These are phyloP conservation scores for Plectropomus leopardus DNA, from an alignment of 2,113 vertebrate species.

Conservation along the genomic window DNA sequence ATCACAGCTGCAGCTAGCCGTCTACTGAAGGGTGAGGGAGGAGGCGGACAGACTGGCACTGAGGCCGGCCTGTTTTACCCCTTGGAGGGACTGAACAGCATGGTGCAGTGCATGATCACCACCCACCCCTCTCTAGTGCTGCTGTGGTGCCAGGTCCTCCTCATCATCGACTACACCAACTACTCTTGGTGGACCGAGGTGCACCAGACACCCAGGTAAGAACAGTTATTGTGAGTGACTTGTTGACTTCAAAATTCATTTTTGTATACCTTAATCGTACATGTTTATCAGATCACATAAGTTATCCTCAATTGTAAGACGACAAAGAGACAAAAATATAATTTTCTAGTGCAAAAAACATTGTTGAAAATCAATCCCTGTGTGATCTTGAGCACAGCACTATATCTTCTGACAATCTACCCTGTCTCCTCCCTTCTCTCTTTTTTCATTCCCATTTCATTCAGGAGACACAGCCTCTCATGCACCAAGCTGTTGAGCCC, in stretches of 20 bases:
- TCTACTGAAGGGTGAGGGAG: conserved; percentile 89
- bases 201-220: conserved; percentile 94
- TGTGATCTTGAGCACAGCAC: neutral
- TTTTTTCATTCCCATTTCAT: no score
- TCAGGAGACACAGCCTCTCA: conserved; percentile 93
- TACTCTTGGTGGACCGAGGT: conserved; percentile 98
- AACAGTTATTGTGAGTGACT: neutral
- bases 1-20: conserved; percentile 94
- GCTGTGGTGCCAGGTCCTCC: conserved; percentile 98
- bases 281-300: neutral
- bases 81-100: conserved; percentile 89
- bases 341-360: neutral
- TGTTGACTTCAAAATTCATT: no score
- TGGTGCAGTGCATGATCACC: conserved; percentile 92
- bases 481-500: conserved; percentile 93
- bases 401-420: neutral
- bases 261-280: neutral
- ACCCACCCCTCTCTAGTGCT: conserved; percentile 97
- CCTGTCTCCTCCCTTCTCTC: neutral
- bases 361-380: neutral
- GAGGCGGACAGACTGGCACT: conserved; percentile 8
- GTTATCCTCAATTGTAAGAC: neutral
- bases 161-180: conserved; percentile 97
- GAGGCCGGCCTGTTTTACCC: conserved; percentile 88
- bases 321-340: neutral